Evolutionary conservation across 2,888 invertebrate genomes (phyloP).

Genomic region (Corythucha ciliata): DNA sequence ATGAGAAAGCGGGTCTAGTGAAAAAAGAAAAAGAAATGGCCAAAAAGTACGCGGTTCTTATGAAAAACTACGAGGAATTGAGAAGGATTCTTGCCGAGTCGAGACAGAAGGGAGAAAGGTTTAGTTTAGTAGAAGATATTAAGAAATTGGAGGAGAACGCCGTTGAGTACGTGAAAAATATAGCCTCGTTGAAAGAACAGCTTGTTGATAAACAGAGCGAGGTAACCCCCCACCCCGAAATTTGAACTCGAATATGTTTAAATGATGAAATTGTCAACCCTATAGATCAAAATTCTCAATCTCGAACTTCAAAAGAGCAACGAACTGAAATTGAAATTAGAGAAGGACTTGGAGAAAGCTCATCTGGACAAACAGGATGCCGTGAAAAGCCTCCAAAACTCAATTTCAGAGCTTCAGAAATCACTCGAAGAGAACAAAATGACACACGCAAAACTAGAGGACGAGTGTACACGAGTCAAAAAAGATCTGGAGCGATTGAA

Average conservation of each 20-base stretch:
- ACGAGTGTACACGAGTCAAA: slow-evolving; percentile 21
- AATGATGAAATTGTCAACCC: too few relatives aligned
- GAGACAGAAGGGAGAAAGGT: slow-evolving; percentile 21
- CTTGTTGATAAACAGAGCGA: slow-evolving; percentile 43
- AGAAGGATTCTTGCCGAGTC: slow-evolving; percentile 13
- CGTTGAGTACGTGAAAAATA: slow-evolving; percentile 34
- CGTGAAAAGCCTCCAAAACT: slow-evolving; percentile 17
- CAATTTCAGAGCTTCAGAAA: slow-evolving; percentile 17
- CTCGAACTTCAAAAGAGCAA: background rate
- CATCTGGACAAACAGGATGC: slow-evolving; percentile 4
- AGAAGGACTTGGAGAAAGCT: too few relatives aligned
- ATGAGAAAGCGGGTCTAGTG: slow-evolving; percentile 9
- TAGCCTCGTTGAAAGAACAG: slow-evolving; percentile 42
- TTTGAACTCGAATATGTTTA: too few relatives aligned
- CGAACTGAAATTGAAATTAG: background rate
- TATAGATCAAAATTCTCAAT: slow-evolving; percentile 18
- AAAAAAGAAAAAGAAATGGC: slow-evolving; percentile 17
- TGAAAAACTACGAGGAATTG: slow-evolving; percentile 20
- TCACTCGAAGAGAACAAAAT: slow-evolving; percentile 26
- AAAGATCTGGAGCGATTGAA: slow-evolving; percentile 17
- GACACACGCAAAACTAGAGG: slow-evolving; percentile 22
- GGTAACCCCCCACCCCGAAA: too few relatives aligned
- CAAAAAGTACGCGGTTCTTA: slow-evolving; percentile 15
- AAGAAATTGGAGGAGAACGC: slow-evolving; percentile 20
- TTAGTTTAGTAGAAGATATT: slow-evolving; percentile 17